Evolutionary conservation across 2,797 vertebrate species (phyloP).

Genomic region (Leptoclinus maculatus): DNA sequence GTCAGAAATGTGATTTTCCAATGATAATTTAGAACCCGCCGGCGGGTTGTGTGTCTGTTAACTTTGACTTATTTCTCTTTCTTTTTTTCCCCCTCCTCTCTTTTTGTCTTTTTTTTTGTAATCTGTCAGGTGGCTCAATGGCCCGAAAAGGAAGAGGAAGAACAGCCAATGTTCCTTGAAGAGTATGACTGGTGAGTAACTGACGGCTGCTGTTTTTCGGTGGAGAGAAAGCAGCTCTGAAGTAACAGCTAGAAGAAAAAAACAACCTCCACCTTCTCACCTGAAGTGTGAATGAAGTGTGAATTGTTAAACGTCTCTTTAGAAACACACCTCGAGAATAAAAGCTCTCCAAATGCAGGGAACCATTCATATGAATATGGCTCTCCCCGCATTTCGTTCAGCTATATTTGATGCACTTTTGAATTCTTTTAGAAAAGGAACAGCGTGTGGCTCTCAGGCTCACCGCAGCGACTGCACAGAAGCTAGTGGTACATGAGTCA

Average conservation of each 20-base stretch:
- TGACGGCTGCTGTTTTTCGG: constrained; percentile 17
- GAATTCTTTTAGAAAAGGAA: constrained; percentile 1
- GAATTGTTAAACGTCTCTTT: background rate
- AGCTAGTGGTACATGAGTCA: constrained; percentile 39
- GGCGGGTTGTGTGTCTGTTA: background rate
- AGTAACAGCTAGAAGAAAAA: constrained; percentile 12
- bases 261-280: constrained; percentile 3
- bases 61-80: background rate
- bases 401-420: constrained; percentile 21
- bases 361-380: constrained; percentile 25
- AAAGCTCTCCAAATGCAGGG: constrained; percentile 1
- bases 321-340: background rate
- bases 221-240: constrained; percentile 6
- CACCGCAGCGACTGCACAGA: constrained; percentile 1
- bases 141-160: constrained; percentile 98
- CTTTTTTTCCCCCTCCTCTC: constrained; percentile 7
- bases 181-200: constrained; percentile 95
- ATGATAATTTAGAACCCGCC: background rate
- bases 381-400: constrained; percentile 6
- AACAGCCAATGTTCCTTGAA: constrained; percentile 99
- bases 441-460: constrained; percentile 35
- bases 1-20: background rate
- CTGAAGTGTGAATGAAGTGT: constrained; percentile 16
- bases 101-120: constrained; percentile 14
- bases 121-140: constrained; percentile 94